phyloP scores from a whole-genome alignment of 30 jellyfish, hydroid and myxozoan species.

The Cassiopea andromeda region DNA sequence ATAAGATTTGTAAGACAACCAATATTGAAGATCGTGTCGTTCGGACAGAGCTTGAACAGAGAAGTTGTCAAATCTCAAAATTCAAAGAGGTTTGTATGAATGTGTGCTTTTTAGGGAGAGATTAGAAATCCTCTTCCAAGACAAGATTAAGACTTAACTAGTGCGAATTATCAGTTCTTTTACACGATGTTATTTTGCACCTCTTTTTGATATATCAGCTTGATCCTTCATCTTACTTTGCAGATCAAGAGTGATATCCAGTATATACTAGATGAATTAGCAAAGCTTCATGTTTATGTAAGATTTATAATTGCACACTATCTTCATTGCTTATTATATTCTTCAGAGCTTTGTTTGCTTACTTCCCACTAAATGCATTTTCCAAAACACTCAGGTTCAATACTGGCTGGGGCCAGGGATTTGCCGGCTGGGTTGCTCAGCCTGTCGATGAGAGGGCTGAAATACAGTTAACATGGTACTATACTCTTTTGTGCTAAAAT shows the following conservation, averaged over 20 bases:
- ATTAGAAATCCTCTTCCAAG: no score
- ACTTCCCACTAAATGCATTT: not conserved
- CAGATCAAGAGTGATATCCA: not conserved
- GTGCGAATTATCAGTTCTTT: no score
- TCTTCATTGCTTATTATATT: not conserved
- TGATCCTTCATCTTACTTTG: not conserved
- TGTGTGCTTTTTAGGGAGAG: no score
- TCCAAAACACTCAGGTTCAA: no score
- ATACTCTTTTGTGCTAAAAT: no score
- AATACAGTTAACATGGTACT: no score
- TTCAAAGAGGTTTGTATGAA: not conserved
- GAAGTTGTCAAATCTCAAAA: not conserved
- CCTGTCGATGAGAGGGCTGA: no score
- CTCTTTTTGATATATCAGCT: not conserved
- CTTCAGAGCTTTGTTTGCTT: not conserved
- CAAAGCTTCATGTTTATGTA: conserved; percentile 1
- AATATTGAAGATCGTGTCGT: not conserved
- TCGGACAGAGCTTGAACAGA: not conserved
- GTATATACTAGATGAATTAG: conserved; percentile 4
- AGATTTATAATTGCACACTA: not conserved
- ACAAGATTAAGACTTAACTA: no score
- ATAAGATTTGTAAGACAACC: not conserved
- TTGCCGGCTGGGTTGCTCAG: no score
- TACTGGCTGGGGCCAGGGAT: no score
- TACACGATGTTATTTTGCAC: no score